Evolutionary conservation across 2,113 vertebrate species (phyloP).

Genomic region (Taxidea taxus): DNA sequence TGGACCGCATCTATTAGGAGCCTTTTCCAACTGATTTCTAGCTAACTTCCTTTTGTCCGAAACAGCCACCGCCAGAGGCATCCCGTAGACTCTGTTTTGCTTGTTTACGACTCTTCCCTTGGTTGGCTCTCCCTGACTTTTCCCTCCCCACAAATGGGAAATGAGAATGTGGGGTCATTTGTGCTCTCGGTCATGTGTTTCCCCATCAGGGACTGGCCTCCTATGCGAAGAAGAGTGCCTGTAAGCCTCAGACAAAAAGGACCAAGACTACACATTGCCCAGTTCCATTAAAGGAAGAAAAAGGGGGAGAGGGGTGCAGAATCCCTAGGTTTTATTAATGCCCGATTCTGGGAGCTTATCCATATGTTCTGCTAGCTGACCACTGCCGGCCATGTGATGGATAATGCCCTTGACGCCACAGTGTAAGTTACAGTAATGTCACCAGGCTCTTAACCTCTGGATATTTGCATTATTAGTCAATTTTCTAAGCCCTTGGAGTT

Average conservation of each 20-base stretch:
- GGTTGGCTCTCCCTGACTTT: not conserved
- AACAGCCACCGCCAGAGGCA: not conserved
- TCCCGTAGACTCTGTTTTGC: no score
- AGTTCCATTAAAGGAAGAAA: not conserved
- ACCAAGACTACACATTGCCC: accelerated
- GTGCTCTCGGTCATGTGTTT: accelerated
- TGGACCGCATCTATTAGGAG: not conserved
- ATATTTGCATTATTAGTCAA: constrained; percentile 83
- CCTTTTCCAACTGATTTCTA: not conserved
- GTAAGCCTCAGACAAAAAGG: not conserved
- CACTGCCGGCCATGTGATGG: not conserved
- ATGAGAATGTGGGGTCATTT: not conserved
- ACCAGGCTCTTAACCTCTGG: constrained; percentile 79
- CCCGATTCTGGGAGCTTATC: accelerated
- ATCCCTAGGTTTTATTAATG: not conserved
- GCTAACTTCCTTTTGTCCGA: not conserved
- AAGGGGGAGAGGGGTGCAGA: no score
- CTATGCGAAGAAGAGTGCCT: not conserved
- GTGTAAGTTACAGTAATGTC: constrained; percentile 57
- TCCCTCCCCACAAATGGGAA: not conserved
- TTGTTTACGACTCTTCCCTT: not conserved
- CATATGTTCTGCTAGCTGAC: not conserved
- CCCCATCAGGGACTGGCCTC: not conserved
- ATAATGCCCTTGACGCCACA: constrained; percentile 55
- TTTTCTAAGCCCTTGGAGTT: constrained; percentile 75